Evolutionary conservation across 2,113 vertebrate species (phyloP).

Genomic region (Megaceryle maxima): DNA sequence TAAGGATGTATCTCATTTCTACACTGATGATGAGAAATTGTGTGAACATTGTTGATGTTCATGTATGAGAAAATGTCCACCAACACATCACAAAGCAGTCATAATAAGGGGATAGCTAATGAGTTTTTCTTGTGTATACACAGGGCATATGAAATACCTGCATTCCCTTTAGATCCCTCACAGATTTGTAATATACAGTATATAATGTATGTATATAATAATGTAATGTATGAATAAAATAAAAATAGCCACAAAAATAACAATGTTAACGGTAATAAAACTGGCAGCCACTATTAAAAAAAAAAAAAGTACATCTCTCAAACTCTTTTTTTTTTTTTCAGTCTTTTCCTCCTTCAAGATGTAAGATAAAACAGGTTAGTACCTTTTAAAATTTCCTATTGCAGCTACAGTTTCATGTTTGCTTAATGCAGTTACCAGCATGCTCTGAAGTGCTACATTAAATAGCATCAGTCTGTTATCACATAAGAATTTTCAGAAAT

Average conservation of each 20-base stretch:
- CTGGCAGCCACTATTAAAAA: background rate
- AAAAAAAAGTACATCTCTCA: background rate
- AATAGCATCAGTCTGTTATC: background rate
- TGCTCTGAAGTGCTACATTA: background rate
- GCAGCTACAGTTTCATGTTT: background rate
- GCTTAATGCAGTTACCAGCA: background rate
- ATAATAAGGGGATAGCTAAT: background rate
- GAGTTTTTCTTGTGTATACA: background rate
- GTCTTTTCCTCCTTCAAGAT: background rate
- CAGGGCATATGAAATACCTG: background rate
- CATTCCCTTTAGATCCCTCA: background rate
- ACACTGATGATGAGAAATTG: background rate
- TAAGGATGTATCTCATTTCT: background rate
- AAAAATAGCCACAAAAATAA: background rate
- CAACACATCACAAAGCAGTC: background rate
- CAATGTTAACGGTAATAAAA: background rate
- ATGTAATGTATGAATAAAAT: background rate
- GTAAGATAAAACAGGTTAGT: slow-evolving; percentile 1
- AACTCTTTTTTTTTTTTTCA: background rate
- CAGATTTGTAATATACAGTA: background rate
- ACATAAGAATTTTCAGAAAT: background rate
- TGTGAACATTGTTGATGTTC: background rate
- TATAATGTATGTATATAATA: background rate
- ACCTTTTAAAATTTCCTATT: background rate
- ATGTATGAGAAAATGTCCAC: background rate